Conservation (phyloP, 23 tunicate genomes). For the Trididemnum nubilum region DNA sequence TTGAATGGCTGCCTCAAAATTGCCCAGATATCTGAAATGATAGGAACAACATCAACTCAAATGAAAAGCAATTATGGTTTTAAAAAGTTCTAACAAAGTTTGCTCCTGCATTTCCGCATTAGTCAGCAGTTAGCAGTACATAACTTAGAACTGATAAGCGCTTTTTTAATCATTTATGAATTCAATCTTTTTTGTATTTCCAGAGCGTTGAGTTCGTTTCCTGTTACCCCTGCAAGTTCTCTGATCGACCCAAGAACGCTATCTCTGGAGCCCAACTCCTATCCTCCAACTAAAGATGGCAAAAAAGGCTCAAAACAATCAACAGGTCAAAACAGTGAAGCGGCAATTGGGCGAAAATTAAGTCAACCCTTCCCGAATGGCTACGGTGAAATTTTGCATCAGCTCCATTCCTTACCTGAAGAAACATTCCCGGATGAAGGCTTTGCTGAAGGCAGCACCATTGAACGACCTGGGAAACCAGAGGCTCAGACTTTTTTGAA, state of each 20-base stretch:
- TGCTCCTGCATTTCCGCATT: too few relatives aligned
- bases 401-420: conserved; percentile 25
- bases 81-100: too few relatives aligned
- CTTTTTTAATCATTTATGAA: too few relatives aligned
- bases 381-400: background rate
- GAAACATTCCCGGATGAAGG: conserved; percentile 60
- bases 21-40: too few relatives aligned
- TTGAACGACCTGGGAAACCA: conserved; percentile 32
- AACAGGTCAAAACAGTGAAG: conserved; percentile 49
- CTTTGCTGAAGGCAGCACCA: conserved; percentile 63
- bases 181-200: too few relatives aligned
- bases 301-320: conserved; percentile 26
- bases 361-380: conserved; percentile 73
- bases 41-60: too few relatives aligned
- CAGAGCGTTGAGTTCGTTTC: conserved; percentile 22
- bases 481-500: background rate
- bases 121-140: too few relatives aligned
- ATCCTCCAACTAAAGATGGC: conserved; percentile 11
- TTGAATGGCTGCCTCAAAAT: too few relatives aligned
- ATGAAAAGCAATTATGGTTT: too few relatives aligned
- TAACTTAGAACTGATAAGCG: too few relatives aligned
- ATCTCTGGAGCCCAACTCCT: conserved; percentile 67
- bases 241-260: conserved; percentile 73
- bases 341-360: conserved; percentile 64
- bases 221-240: conserved; percentile 40